Percentiles rank a stretch among this genome's conserved stretches.
Evolutionary conservation across 2,113 vertebrate species (phyloP).

Genomic region (Otis tarda): DNA sequence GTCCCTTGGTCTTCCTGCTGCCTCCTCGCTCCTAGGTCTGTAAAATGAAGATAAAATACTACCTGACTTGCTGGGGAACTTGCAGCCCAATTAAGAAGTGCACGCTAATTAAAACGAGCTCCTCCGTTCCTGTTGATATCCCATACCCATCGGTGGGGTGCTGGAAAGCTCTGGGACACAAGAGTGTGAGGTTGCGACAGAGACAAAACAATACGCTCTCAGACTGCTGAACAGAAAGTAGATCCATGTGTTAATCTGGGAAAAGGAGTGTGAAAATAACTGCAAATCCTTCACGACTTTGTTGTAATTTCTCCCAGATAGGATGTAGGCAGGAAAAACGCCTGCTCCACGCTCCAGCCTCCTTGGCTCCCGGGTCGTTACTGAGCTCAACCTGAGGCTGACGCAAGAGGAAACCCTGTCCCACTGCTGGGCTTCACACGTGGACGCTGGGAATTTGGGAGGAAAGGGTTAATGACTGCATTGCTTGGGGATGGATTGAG

Average conservation of each 20-base stretch:
- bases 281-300: constrained; percentile 56
- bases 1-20: background rate
- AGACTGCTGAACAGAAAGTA: constrained; percentile 48
- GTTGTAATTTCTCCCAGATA: constrained; percentile 44
- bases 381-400: background rate
- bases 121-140: background rate
- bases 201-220: constrained; percentile 1
- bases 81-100: constrained; percentile 23
- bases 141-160: background rate
- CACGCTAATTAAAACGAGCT: background rate
- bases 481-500: background rate
- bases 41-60: background rate
- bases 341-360: background rate
- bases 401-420: background rate
- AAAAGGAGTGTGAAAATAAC: constrained; percentile 58
- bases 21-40: background rate
- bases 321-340: background rate
- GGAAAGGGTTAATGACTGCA: background rate
- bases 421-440: accelerated
- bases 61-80: background rate
- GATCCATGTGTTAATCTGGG: constrained; percentile 64
- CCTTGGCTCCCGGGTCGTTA: background rate
- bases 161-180: constrained; percentile 6
- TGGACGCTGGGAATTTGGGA: background rate
- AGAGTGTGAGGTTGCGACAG: background rate